Evolutionary conservation across 2,797 vertebrate genomes (phyloP), one percentile per base, ranked within the genome.

Genomic region (Aphelocoma californica): DNA sequence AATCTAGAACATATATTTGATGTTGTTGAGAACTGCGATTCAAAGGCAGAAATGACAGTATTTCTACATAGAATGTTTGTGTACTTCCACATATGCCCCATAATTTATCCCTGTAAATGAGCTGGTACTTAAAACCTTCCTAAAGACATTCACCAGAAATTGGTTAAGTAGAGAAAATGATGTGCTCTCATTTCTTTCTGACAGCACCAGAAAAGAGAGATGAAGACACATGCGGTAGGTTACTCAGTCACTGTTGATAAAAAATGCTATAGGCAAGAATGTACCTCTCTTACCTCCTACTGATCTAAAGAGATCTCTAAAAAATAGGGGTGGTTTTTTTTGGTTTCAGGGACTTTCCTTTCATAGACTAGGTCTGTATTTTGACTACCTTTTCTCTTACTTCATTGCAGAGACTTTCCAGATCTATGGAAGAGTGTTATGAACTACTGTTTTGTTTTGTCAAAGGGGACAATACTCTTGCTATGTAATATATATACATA

Each of bases 121-220:
- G 53, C 34, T 0, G 4, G 44, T 94, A 56, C 47, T 86, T 88
- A 75, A 51, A 94, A 80, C 57, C 66, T 73, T 83, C 90, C 94
- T 92, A 26, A 92, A 95, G 77, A 94, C 54, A 16, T 86, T 93
- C 54, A 62, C 21, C 26, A 89, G 75, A 56, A 80, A 21, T 31
- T 78, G 83, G 67, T 86, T 92, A 88, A 92, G 32, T 89, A 87
- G 94, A 96, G 90, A 96, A 94, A 96, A 91, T 86, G 79, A 95
- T 95, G 78, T 93, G 90, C 92, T 96, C 81, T 96, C 90, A 53
- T 96, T 96, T 93, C 90, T 95, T 96, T 72, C 90, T 95, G 91
- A 93, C 92, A 95, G 88, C 94, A 95, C 92, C 94, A 96, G 95
- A 95, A 97, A 96, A 97, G 92, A 95, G 91, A 96, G 87, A 94